Percentiles rank a stretch among this genome's conserved stretches.
These are phyloP conservation scores for Triplophysa siluroides DNA, from an alignment of 2,113 vertebrate genomes.

Conservation along the genomic window DNA sequence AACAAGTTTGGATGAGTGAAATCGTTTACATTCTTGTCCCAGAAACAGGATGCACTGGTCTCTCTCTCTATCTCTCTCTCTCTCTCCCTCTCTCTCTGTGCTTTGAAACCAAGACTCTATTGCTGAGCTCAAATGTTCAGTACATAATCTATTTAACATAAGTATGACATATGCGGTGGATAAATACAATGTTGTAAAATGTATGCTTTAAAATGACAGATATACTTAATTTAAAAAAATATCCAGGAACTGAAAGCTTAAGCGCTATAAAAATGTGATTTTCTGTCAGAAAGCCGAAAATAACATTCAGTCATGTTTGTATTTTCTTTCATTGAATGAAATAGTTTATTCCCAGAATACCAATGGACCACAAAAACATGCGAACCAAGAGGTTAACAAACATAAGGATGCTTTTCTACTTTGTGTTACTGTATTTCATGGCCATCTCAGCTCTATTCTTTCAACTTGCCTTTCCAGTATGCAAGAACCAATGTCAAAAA, in stretches of 20 bases:
- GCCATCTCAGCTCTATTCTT: no score
- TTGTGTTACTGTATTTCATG: no score
- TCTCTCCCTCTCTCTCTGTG: no score
- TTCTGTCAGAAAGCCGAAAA: neutral
- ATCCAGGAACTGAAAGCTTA: neutral
- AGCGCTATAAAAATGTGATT: slow-evolving; percentile 6
- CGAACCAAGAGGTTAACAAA: neutral
- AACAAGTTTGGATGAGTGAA: slow-evolving; percentile 69
- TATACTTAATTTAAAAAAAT: neutral
- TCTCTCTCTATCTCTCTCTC: slow-evolving; percentile 36
- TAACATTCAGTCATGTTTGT: neutral
- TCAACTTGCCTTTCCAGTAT: no score
- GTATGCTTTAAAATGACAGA: neutral
- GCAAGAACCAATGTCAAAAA: no score
- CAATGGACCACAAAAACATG: neutral
- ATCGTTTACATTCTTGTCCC: slow-evolving; percentile 79
- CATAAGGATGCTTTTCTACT: neutral
- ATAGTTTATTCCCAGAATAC: neutral
- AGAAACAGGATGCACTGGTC: slow-evolving; percentile 67
- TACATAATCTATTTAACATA: slow-evolving; percentile 3
- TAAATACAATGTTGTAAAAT: neutral
- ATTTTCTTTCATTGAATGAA: neutral
- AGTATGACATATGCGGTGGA: neutral
- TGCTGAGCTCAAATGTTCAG: neutral
- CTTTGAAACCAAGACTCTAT: neutral